phyloP scores from a whole-genome alignment of 2,888 invertebrate genomes.

The Tachina grossa region DNA sequence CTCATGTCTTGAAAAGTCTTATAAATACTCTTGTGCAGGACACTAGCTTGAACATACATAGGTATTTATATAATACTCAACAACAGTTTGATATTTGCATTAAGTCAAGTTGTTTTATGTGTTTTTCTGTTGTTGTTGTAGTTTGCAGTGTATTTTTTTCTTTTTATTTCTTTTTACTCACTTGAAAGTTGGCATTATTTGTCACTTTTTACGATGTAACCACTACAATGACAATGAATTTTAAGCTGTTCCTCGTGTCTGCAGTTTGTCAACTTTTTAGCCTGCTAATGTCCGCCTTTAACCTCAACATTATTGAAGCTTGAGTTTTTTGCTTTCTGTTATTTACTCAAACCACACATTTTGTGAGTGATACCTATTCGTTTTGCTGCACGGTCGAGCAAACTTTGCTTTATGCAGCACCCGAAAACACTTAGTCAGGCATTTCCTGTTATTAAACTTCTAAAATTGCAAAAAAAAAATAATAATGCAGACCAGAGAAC shows the following conservation, averaged over 20 bases:
- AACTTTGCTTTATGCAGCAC: conserved; percentile 26
- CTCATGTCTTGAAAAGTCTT: too few species aligned
- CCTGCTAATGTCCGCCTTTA: conserved; percentile 8
- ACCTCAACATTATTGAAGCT: conserved; percentile 13
- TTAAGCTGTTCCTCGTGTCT: conserved; percentile 36
- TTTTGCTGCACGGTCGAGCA: conserved; percentile 19
- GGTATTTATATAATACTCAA: not conserved
- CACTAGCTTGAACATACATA: too few species aligned
- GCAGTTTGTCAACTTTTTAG: conserved; percentile 43
- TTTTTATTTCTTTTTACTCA: conserved; percentile 43
- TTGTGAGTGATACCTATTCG: not conserved
- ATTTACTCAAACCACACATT: conserved; percentile 6
- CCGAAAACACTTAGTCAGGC: conserved; percentile 66
- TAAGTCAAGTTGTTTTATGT: too few species aligned
- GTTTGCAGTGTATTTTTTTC: conserved; percentile 21
- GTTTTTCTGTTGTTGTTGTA: not conserved
- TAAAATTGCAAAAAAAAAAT: conserved; percentile 26
- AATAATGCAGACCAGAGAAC: not conserved
- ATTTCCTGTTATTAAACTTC: conserved; percentile 70
- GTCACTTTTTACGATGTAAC: not conserved
- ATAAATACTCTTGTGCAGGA: too few species aligned
- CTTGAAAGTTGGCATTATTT: conserved; percentile 21
- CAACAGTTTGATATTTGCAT: too few species aligned
- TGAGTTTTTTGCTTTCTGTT: conserved; percentile 10
- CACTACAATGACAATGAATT: conserved; percentile 22